Conservation (phyloP, 2,888 invertebrate species). For the Tenodera sinensis region DNA sequence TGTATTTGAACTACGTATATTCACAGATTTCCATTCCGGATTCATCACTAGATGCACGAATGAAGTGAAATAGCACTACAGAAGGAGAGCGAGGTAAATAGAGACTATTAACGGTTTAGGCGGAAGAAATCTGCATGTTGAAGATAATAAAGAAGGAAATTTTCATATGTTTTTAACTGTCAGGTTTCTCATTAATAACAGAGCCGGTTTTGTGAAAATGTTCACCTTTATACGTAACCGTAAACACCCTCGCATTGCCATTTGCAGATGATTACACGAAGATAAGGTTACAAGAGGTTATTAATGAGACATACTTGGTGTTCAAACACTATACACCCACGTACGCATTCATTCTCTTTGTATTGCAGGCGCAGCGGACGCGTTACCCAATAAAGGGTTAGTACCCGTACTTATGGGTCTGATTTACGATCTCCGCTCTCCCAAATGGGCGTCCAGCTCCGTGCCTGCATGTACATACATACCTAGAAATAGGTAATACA, state of each 20-base stretch:
- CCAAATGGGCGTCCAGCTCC: background rate
- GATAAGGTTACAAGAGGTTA: background rate
- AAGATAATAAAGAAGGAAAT: no score
- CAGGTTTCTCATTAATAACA: no score
- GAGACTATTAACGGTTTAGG: no score
- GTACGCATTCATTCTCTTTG: background rate
- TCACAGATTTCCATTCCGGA: no score
- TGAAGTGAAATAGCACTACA: no score
- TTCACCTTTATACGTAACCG: background rate
- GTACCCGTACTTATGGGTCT: background rate
- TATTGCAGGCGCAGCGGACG: background rate
- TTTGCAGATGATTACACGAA: background rate
- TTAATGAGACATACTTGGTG: background rate
- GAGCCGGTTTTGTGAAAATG: background rate
- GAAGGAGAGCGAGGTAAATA: no score
- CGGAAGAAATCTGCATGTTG: no score
- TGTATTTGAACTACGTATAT: no score
- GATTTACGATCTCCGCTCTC: background rate
- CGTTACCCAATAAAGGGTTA: conserved; percentile 6
- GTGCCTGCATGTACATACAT: background rate
- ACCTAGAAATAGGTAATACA: background rate
- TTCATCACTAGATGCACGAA: no score
- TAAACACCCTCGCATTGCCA: background rate
- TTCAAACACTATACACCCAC: conserved; percentile 10
- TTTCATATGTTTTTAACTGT: no score